Conservation (phyloP, 2,888 invertebrate genomes). For the Erebia aethiops region DNA sequence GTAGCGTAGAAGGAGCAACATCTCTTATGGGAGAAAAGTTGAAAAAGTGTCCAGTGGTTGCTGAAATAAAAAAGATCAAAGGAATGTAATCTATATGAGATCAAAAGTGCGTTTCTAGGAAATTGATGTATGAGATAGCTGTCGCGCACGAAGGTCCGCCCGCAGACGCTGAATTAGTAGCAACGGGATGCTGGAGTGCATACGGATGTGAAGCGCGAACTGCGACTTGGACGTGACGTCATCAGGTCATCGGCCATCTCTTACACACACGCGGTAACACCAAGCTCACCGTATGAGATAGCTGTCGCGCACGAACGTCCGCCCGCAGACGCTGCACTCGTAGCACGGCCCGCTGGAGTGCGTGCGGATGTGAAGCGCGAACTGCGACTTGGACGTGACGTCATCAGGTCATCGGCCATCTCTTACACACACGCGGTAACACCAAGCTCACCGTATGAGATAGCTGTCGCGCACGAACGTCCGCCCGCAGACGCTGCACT, state of each 20-base stretch:
- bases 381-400: conserved; percentile 89
- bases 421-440: conserved; percentile 80
- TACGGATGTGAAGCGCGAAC: conserved; percentile 89
- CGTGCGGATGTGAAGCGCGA: conserved; percentile 89
- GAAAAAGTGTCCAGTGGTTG: no score
- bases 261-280: conserved; percentile 76
- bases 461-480: conserved; percentile 90
- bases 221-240: conserved; percentile 89
- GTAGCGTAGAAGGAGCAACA: no score
- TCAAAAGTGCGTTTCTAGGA: no score
- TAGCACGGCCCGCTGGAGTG: conserved; percentile 87
- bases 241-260: conserved; percentile 89
- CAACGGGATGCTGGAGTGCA: conserved; percentile 87
- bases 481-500: conserved; percentile 89
- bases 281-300: conserved; percentile 82
- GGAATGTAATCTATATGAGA: no score
- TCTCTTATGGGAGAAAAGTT: no score
- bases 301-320: conserved; percentile 89
- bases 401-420: conserved; percentile 89
- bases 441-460: conserved; percentile 75
- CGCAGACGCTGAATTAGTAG: conserved; percentile 89
- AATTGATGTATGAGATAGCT: conserved; percentile 90
- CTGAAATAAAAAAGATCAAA: no score
- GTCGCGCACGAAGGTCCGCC: conserved; percentile 89
- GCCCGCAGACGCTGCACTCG: conserved; percentile 89